Evolutionary conservation across 2,113 vertebrate genomes (phyloP).

Genomic region (Cyphomyrus discorhynchus): DNA sequence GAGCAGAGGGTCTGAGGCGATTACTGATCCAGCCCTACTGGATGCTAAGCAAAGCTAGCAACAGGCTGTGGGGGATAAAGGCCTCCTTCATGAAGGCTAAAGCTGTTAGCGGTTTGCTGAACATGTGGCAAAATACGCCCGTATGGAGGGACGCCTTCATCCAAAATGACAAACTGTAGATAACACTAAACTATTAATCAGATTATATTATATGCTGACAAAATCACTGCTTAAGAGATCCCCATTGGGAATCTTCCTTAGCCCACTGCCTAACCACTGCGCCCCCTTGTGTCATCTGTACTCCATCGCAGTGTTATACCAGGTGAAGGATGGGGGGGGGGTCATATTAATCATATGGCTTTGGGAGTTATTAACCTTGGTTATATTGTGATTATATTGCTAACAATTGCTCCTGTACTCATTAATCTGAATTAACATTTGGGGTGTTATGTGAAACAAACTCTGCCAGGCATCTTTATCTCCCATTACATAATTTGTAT

Average conservation of each 20-base stretch:
- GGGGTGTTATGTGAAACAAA: neutral
- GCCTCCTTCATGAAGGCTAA: neutral
- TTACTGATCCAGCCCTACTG: neutral
- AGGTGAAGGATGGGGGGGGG: neutral
- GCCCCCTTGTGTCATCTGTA: neutral
- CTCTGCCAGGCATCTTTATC: neutral
- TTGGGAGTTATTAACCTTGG: neutral
- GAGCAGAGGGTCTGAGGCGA: neutral
- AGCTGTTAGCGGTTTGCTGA: neutral
- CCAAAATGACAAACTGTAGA: neutral
- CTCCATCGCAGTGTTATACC: neutral
- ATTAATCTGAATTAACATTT: neutral
- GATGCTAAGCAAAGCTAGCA: neutral
- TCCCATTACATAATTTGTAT: neutral
- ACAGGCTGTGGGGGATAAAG: neutral
- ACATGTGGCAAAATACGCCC: neutral
- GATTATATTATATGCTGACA: neutral
- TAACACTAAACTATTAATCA: neutral
- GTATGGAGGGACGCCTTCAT: neutral
- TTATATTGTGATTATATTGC: neutral
- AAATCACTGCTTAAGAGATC: neutral
- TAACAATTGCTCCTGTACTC: neutral
- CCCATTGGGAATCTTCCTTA: neutral
- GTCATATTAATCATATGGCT: neutral
- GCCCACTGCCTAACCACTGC: neutral